Evolutionary conservation across 2,888 invertebrate species (phyloP).

Genomic region (Diarsia brunnea): DNA sequence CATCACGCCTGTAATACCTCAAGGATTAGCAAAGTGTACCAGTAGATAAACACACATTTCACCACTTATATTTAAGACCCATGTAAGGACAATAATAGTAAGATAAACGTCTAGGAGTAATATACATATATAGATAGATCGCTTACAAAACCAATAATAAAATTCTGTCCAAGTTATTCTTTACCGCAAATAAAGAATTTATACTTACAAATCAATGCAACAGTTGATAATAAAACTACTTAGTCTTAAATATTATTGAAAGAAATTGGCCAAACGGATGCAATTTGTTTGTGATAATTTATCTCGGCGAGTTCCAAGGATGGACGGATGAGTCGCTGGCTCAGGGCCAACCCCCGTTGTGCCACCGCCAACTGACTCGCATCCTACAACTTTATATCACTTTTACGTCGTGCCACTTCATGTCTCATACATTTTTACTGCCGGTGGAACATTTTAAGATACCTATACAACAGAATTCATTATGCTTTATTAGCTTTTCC

Average conservation of each 20-base stretch:
- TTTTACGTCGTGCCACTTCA: conserved; percentile 64
- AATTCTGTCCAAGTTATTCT: neutral
- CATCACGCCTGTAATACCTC: neutral
- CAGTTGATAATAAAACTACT: conserved; percentile 60
- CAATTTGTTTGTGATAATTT: conserved; percentile 75
- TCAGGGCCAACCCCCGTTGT: conserved; percentile 68
- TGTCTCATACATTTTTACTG: conserved; percentile 60
- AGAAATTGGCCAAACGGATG: conserved; percentile 66
- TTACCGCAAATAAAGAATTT: neutral
- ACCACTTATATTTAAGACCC: neutral
- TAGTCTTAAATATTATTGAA: conserved; percentile 64
- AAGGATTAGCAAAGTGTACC: neutral
- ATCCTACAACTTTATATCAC: conserved; percentile 64
- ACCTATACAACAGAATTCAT: conserved; percentile 54
- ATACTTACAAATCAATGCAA: conserved; percentile 53
- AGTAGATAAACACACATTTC: no score
- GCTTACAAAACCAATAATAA: neutral
- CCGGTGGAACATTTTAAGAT: conserved; percentile 42
- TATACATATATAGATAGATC: neutral
- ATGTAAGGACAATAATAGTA: neutral
- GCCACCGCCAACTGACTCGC: conserved; percentile 60
- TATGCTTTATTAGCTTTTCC: conserved; percentile 38
- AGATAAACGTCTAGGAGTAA: neutral
- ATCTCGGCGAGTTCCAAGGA: conserved; percentile 68
- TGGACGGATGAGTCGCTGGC: conserved; percentile 72